Conservation (phyloP, 2,797 vertebrate species). For the Eospalax fontanierii region DNA sequence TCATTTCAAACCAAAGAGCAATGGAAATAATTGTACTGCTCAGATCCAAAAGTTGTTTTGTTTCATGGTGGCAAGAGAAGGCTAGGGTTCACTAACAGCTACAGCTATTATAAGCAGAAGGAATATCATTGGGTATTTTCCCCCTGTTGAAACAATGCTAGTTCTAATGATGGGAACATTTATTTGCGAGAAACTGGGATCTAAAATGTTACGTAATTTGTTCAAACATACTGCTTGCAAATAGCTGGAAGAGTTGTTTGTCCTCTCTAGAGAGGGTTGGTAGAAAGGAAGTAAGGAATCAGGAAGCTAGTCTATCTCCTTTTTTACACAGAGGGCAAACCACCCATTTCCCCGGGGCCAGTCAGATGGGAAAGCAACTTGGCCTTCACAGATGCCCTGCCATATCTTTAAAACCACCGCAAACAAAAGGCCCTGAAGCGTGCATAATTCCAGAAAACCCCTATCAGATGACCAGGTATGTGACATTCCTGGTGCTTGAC, state of each 20-base stretch:
- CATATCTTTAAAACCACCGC: not conserved
- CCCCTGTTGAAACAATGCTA: not conserved
- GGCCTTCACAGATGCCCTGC: not conserved
- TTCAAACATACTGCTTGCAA: not conserved
- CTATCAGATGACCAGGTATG: not conserved
- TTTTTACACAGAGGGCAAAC: not conserved
- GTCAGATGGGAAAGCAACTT: not conserved
- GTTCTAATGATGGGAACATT: not conserved
- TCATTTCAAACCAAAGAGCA: conserved; percentile 31
- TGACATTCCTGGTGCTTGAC: not conserved
- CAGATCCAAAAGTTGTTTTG: not conserved
- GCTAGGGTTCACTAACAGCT: not conserved
- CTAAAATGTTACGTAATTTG: not conserved
- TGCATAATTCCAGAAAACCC: not conserved
- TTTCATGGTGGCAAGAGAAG: not conserved
- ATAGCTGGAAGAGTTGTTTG: not conserved
- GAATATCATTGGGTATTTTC: not conserved
- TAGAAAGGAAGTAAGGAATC: too few relatives aligned
- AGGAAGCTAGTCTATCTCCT: not conserved
- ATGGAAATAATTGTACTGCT: not conserved
- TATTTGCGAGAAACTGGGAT: not conserved
- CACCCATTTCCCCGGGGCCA: not conserved
- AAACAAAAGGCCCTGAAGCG: not conserved
- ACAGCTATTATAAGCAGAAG: not conserved
- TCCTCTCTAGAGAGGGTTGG: not conserved